These are phyloP conservation scores for Drosophila parvula DNA, from an alignment of 1,140 invertebrate genomes.

Conservation along the genomic window DNA sequence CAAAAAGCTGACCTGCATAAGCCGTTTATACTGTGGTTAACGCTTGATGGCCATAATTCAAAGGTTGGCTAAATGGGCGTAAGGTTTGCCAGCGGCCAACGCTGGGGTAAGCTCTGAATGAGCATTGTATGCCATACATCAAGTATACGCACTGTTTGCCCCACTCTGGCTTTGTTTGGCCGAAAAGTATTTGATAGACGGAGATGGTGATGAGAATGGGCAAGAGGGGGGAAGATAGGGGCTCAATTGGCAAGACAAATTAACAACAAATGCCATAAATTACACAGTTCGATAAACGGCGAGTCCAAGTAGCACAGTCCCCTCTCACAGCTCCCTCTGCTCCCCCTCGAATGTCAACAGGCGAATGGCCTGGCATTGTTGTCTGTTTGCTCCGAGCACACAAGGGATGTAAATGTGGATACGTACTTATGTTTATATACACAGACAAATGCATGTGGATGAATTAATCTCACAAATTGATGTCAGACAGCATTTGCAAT, in stretches of 20 bases:
- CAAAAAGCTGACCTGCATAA: slow-evolving; percentile 38
- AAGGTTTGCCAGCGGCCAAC: slow-evolving; percentile 11
- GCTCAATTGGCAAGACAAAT: slow-evolving; percentile 68
- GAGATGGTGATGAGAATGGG: slow-evolving; percentile 4
- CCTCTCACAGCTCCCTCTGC: neutral
- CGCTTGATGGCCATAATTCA: slow-evolving; percentile 66
- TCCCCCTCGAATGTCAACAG: slow-evolving; percentile 52
- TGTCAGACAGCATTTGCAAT: slow-evolving; percentile 57
- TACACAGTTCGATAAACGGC: slow-evolving; percentile 62
- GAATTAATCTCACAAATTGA: slow-evolving; percentile 56
- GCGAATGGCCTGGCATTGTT: slow-evolving; percentile 36
- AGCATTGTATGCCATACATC: slow-evolving; percentile 65
- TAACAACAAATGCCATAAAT: slow-evolving; percentile 80
- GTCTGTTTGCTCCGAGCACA: slow-evolving; percentile 43
- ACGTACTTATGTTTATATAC: slow-evolving; percentile 31
- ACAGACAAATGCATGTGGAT: slow-evolving; percentile 29
- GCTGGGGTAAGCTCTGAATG: slow-evolving; percentile 45
- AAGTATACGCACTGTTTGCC: slow-evolving; percentile 70
- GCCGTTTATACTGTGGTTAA: slow-evolving; percentile 61
- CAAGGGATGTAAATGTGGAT: slow-evolving; percentile 5
- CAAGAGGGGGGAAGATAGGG: slow-evolving; percentile 11
- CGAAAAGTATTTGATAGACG: slow-evolving; percentile 30
- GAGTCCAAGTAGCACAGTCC: slow-evolving; percentile 18
- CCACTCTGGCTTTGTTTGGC: slow-evolving; percentile 34
- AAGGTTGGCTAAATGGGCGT: slow-evolving; percentile 61